A percentile compares a stretch with the other conserved stretches of the same genome.
phyloP scores from a whole-genome alignment of 2,113 vertebrate species.

The Trichomycterus rosablanca region DNA sequence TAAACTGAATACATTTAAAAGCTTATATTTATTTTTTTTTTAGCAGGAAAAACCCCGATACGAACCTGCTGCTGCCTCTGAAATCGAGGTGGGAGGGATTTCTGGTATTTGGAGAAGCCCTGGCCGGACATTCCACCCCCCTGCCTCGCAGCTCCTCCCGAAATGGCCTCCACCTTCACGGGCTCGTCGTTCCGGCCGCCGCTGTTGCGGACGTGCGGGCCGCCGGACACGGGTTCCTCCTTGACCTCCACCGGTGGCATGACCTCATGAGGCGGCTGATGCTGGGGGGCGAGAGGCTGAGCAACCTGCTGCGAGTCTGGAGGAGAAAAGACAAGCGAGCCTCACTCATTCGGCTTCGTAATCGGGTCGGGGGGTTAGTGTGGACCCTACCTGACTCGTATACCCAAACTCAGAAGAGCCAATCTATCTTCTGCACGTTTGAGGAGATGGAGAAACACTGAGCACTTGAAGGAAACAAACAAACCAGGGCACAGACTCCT shows the following conservation, averaged over 20 bases:
- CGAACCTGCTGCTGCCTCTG: conserved; percentile 89
- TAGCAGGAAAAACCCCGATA: not conserved
- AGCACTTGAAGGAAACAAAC: no score
- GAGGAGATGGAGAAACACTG: no score
- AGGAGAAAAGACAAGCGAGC: conserved; percentile 18
- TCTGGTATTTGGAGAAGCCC: conserved; percentile 88
- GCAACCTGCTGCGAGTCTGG: conserved; percentile 66
- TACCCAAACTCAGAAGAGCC: no score
- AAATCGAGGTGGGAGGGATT: conserved; percentile 87
- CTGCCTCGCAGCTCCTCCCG: conserved; percentile 60
- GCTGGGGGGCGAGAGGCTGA: conserved; percentile 59
- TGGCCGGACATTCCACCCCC: conserved; percentile 59
- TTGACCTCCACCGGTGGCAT: conserved; percentile 66
- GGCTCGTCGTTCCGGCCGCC: conserved; percentile 56
- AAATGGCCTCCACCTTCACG: conserved; percentile 67
- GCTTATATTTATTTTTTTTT: no score
- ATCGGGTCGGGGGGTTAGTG: no score
- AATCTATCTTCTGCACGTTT: no score
- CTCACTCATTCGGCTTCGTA: no score
- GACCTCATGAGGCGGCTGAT: conserved; percentile 53
- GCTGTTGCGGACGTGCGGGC: conserved; percentile 55
- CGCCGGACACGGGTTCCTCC: conserved; percentile 60
- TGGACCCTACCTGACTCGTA: no score
- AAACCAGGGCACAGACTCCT: no score
- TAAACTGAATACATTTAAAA: no score